A percentile compares a stretch with the other conserved stretches of the same genome.
Conservation (phyloP, 2,113 vertebrate species). For the Capra hircus region DNA sequence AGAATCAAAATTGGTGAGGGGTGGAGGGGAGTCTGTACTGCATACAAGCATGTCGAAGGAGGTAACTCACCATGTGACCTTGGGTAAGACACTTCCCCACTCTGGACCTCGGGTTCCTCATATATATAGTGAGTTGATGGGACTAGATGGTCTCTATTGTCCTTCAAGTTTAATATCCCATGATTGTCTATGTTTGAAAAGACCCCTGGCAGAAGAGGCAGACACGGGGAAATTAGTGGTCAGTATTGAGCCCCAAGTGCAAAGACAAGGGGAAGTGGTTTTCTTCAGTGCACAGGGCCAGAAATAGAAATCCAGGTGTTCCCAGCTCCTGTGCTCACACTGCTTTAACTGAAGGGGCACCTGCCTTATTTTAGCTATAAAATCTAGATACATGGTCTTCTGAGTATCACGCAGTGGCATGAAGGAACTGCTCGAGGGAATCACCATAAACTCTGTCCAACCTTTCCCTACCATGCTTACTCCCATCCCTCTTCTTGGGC, state of each 20-base stretch:
- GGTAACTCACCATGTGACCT: conserved; percentile 72
- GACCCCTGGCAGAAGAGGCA: conserved; percentile 73
- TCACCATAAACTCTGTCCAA: background rate
- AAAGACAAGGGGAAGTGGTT: background rate
- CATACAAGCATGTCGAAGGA: conserved; percentile 49
- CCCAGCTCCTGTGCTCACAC: background rate
- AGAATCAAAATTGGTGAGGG: background rate
- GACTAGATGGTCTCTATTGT: conserved; percentile 73
- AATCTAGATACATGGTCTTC: background rate
- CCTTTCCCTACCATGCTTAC: background rate
- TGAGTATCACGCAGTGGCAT: background rate
- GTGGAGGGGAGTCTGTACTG: background rate
- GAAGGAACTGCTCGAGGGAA: background rate
- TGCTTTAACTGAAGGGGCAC: background rate
- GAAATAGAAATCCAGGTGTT: background rate
- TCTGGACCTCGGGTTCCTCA: conserved; percentile 74
- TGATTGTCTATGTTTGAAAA: conserved; percentile 77
- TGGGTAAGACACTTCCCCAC: conserved; percentile 72
- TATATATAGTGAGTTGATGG: conserved; percentile 73
- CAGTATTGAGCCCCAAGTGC: conserved; percentile 36
- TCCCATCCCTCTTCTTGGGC: background rate
- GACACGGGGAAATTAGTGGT: conserved; percentile 55
- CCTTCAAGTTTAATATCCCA: conserved; percentile 75
- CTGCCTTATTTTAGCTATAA: background rate
- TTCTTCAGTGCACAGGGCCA: background rate